Conservation (phyloP, 1,140 invertebrate genomes). For the Danaus plexippus region DNA sequence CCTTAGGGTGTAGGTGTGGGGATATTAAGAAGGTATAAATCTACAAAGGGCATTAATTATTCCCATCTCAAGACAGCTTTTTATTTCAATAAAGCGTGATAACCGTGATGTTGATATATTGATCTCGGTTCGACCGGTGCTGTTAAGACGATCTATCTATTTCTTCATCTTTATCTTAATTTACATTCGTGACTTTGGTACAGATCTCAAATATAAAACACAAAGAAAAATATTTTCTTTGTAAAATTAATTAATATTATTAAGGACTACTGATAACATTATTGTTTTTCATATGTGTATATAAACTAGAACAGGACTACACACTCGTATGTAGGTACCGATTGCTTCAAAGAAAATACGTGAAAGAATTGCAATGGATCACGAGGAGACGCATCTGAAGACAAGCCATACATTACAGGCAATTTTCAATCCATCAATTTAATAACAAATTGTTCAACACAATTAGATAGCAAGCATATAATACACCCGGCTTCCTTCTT, state of each 20-base stretch:
- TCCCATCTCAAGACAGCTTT: conserved; percentile 25
- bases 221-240: conserved; percentile 42
- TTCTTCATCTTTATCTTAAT: conserved; percentile 2
- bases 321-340: no score
- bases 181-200: conserved; percentile 18
- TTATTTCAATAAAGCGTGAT: conserved; percentile 54
- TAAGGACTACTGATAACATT: conserved; percentile 25
- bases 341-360: no score
- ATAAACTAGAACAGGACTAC: no score
- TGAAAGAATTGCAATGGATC: conserved; percentile 8
- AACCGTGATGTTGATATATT: conserved; percentile 50
- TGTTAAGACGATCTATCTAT: conserved; percentile 8
- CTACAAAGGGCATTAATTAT: conserved; percentile 45
- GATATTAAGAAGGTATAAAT: conserved; percentile 56
- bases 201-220: conserved; percentile 35
- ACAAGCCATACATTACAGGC: no score
- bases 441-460: no score
- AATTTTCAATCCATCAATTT: no score
- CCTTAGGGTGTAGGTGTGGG: conserved; percentile 35
- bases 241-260: conserved; percentile 24
- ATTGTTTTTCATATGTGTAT: no score
- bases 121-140: conserved; percentile 27
- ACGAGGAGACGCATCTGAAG: neutral
- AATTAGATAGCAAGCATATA: no score
- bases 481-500: no score